phyloP scores from a whole-genome alignment of 2,888 invertebrate genomes.

The Diachrysia chrysitis region DNA sequence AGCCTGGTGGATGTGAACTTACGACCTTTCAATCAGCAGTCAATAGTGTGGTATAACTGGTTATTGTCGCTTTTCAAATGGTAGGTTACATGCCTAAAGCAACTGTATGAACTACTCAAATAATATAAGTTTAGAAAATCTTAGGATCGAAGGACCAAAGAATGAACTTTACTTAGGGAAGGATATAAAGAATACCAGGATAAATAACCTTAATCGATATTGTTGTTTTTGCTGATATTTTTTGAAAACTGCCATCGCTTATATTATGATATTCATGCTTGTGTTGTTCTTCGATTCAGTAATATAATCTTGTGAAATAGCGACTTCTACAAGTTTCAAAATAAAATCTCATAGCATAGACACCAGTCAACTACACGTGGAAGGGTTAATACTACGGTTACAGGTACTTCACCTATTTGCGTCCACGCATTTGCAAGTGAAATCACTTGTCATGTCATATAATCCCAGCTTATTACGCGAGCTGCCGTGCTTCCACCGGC shows the following conservation, averaged over 20 bases:
- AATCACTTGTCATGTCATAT: conserved; percentile 59
- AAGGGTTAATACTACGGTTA: neutral
- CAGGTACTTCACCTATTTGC: conserved; percentile 31
- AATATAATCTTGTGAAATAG: neutral
- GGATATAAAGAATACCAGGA: no score
- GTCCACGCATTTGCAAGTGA: conserved; percentile 46
- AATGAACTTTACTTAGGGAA: neutral
- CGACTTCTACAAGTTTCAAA: neutral
- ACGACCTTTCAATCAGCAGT: conserved; percentile 3
- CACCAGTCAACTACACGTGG: neutral
- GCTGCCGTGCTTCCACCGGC: conserved; percentile 56
- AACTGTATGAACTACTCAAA: neutral
- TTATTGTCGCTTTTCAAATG: conserved; percentile 8
- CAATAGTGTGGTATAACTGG: conserved; percentile 7
- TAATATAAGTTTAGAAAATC: neutral
- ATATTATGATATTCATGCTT: no score
- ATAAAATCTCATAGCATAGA: neutral
- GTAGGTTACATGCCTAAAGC: neutral
- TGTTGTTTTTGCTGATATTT: no score
- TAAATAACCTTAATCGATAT: no score
- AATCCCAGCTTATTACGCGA: conserved; percentile 57
- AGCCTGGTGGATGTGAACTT: conserved; percentile 6
- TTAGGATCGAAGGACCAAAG: neutral
- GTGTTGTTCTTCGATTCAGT: neutral
- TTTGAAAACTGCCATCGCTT: no score